A percentile compares a stretch with the other conserved stretches of the same genome.
Conservation (phyloP, 2,113 vertebrate genomes). For the Clarias gariepinus region DNA sequence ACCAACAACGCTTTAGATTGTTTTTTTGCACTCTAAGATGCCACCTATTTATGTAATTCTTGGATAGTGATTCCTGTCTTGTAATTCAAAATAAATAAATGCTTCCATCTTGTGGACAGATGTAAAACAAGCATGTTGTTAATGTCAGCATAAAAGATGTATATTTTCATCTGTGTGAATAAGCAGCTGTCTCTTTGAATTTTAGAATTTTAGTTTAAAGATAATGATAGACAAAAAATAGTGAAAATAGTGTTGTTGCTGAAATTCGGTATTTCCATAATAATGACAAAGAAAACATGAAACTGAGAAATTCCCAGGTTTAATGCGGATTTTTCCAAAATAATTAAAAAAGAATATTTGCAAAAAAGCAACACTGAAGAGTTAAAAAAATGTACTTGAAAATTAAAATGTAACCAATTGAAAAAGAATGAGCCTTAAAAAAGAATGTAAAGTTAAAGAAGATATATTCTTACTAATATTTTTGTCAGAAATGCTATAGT, state of each 20-base stretch:
- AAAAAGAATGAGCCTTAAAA: not conserved
- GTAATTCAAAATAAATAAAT: not conserved
- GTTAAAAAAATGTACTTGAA: too few species aligned
- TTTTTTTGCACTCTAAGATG: not conserved
- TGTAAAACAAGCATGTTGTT: not conserved
- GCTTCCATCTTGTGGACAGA: constrained; percentile 20
- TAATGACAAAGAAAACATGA: too few species aligned
- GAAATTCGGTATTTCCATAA: not conserved
- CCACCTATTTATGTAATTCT: not conserved
- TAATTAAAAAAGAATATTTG: too few species aligned
- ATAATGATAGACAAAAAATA: not conserved
- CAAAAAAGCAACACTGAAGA: too few species aligned
- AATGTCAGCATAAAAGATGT: not conserved
- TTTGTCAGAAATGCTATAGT: not conserved
- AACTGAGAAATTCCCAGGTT: too few species aligned
- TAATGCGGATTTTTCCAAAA: too few species aligned
- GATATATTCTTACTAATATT: not conserved
- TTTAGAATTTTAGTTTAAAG: not conserved
- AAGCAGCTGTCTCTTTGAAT: not conserved
- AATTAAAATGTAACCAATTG: not conserved
- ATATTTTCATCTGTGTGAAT: not conserved
- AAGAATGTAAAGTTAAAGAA: not conserved
- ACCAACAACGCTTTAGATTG: not conserved
- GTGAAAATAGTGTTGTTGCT: not conserved
- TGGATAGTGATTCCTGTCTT: not conserved